Conservation (phyloP, 2,113 vertebrate genomes). For the Zeus faber region DNA sequence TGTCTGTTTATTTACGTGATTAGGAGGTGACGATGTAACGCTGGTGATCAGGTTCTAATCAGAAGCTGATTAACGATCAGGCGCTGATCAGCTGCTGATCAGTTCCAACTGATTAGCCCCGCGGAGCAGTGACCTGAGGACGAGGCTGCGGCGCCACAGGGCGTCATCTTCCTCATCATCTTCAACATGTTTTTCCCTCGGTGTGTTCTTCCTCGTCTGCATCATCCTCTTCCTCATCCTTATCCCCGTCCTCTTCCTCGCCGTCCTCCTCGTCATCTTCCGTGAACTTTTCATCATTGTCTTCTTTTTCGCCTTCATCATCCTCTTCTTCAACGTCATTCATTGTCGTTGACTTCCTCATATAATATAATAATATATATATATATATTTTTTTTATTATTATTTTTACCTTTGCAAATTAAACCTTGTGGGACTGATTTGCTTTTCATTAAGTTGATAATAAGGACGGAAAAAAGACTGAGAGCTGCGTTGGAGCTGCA, state of each 20-base stretch:
- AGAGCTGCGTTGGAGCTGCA: too few relatives aligned
- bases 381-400: too few relatives aligned
- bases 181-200: slow-evolving; percentile 39
- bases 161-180: slow-evolving; percentile 30
- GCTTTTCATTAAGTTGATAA: slow-evolving; percentile 51
- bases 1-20: slow-evolving; percentile 74
- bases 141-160: slow-evolving; percentile 46
- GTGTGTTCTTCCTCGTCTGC: slow-evolving; percentile 50
- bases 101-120: slow-evolving; percentile 75
- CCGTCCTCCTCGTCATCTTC: too few relatives aligned
- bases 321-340: too few relatives aligned
- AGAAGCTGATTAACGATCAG: too few relatives aligned
- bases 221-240: slow-evolving; percentile 59
- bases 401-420: slow-evolving; percentile 63
- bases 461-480: too few relatives aligned
- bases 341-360: too few relatives aligned
- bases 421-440: slow-evolving; percentile 60
- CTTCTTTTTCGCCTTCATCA: too few relatives aligned
- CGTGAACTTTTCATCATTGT: too few relatives aligned
- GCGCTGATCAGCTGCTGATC: too few relatives aligned
- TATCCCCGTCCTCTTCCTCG: too few relatives aligned
- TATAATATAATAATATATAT: too few relatives aligned
- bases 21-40: slow-evolving; percentile 72
- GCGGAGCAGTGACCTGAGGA: slow-evolving; percentile 54
- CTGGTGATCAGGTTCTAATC: slow-evolving; percentile 74